Base-by-base conservation (phyloP, 2,797 vertebrate species). In the Halcyon leucocephala region DNA sequence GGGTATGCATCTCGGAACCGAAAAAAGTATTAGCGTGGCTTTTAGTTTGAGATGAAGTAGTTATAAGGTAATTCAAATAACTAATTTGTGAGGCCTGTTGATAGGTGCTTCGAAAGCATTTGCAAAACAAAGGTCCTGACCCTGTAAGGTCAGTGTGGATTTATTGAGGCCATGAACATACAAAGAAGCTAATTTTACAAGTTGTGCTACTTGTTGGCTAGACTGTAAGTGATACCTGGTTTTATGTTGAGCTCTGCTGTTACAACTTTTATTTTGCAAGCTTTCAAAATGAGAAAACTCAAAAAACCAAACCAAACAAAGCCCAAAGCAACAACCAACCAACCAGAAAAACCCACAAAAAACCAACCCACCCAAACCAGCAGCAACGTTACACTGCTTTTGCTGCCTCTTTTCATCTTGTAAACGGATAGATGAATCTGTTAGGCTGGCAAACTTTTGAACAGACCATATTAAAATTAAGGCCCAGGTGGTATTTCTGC, bases 1-100 rank as follows among this genome's bases (percentile, higher is more conserved):
- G 11, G 4, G 64, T 52, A 0, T 7, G 5, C 66, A 10, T 51
- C 26, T 57, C 0, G 1, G 28, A 54, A 1, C 28, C 51, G 26
- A 35, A 73, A 44, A 49, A 70, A 67, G 22, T 6, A 25, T 73
- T 76, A 62, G 25, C 0, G 0, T 51, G 51, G 6, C 10, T 84
- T 67, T 65, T 55, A 48, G 37, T 69, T 73, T 54, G 41, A 49
- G 35, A 28, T 76, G 35, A 48, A 85, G 31, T 31, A 19, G 19
- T 54, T 84, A n/a, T 15, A 65, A 22, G 26, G 7, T 70, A 42
- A 41, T 52, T 10, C 1, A 6, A 25, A 44, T 83, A 17, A 20
- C 31, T 39, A 6, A n/a, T 74, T 49, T 80, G 10, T 58, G 21
- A 44, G 46, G 26, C 46, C 86, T 74, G 24, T 72, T 74, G 19